Percentiles rank a stretch among this genome's conserved stretches.
Evolutionary conservation across 2,113 vertebrate species (phyloP).

Genomic region (Telmatochromis sp.): DNA sequence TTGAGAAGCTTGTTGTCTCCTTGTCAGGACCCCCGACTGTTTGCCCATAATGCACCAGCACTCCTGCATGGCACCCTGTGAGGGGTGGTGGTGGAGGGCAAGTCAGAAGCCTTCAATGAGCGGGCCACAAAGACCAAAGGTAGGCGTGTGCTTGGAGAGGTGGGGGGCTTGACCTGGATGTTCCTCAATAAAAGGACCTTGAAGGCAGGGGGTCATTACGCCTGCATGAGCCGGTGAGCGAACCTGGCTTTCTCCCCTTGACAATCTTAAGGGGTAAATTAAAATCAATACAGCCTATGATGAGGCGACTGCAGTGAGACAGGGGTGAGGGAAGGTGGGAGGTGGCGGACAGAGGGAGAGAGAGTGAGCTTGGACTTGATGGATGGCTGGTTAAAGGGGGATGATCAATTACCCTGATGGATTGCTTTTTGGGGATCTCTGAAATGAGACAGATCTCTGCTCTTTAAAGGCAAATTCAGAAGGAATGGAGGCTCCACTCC

Average conservation of each 20-base stretch:
- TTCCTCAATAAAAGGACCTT: neutral
- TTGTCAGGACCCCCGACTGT: conserved; percentile 19
- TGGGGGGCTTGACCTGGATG: conserved; percentile 42
- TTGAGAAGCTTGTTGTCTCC: conserved; percentile 14
- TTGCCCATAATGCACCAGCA: conserved; percentile 34
- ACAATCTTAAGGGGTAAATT: conserved; percentile 40
- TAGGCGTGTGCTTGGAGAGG: neutral
- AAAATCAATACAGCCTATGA: conserved; percentile 66
- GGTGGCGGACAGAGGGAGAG: neutral
- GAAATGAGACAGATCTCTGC: conserved; percentile 24
- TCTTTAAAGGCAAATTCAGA: conserved; percentile 5
- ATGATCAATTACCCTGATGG: conserved; percentile 63
- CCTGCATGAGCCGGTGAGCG: conserved; percentile 4
- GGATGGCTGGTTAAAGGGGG: conserved; percentile 53
- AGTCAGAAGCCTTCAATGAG: neutral
- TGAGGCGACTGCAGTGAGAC: conserved; percentile 41
- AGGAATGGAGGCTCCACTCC: neutral
- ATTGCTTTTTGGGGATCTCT: conserved; percentile 53
- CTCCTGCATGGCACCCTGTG: neutral
- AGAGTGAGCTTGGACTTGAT: neutral
- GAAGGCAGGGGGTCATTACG: conserved; percentile 36
- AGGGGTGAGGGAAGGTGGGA: neutral
- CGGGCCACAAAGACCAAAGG: neutral
- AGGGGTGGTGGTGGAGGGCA: neutral
- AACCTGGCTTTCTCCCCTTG: conserved; percentile 27